Conservation (phyloP, 2,888 invertebrate species). For the Rhagonycha lutea region DNA sequence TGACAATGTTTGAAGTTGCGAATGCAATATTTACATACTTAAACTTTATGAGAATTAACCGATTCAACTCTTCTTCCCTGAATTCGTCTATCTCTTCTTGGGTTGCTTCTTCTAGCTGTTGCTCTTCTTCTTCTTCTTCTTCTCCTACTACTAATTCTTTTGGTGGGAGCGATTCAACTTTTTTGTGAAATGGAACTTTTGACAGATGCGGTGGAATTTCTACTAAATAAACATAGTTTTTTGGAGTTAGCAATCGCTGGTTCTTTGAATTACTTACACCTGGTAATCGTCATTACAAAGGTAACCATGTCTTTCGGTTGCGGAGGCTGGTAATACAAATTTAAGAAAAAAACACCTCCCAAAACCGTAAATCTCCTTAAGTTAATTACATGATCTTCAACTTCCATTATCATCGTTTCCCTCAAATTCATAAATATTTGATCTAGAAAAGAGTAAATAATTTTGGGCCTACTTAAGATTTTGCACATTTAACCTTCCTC, state of each 20-base stretch:
- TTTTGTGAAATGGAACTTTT: not conserved
- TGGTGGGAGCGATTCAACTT: not conserved
- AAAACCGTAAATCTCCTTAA: constrained; percentile 75
- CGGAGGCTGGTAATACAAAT: constrained; percentile 76
- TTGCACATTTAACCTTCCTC: constrained; percentile 31
- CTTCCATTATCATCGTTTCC: constrained; percentile 49
- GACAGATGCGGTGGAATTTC: not conserved
- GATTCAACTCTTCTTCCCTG: not conserved
- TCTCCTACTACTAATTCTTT: not conserved
- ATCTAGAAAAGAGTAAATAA: not conserved
- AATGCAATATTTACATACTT: not conserved
- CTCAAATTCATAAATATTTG: constrained; percentile 45
- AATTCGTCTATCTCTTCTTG: not conserved
- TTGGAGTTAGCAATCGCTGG: not conserved
- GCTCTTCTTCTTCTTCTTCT: not conserved
- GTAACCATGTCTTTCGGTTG: constrained; percentile 59
- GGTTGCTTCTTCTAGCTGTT: not conserved
- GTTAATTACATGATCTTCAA: constrained; percentile 68
- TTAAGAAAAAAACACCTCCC: constrained; percentile 76
- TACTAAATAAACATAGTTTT: not conserved
- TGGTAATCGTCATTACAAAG: not conserved
- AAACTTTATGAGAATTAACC: not conserved
- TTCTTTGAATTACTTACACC: not conserved
- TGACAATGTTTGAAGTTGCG: not conserved
- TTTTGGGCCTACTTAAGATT: not conserved